These are phyloP conservation scores for Papilio elwesi DNA, from an alignment of 2,888 invertebrate species.

Conservation along the genomic window DNA sequence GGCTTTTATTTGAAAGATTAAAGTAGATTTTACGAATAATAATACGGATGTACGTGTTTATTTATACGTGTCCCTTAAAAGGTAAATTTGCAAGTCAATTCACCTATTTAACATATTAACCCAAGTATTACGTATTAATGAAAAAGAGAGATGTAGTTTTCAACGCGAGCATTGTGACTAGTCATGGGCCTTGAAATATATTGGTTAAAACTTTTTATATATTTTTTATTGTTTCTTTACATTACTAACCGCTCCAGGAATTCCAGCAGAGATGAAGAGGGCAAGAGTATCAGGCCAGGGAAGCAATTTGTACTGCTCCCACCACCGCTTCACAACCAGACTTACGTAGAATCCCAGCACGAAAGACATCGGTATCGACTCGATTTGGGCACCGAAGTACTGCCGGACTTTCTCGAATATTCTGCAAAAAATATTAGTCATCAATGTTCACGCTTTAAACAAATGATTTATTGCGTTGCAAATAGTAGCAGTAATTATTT, in stretches of 20 bases:
- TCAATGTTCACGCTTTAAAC: slow-evolving; percentile 24
- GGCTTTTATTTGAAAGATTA: neutral
- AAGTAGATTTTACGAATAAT: neutral
- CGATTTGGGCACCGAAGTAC: slow-evolving; percentile 94
- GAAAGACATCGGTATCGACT: slow-evolving; percentile 97
- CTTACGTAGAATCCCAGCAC: slow-evolving; percentile 97
- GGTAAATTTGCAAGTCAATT: neutral
- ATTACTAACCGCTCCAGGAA: slow-evolving; percentile 94
- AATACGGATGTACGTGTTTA: neutral
- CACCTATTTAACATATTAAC: neutral
- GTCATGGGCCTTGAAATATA: neutral
- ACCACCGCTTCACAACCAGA: slow-evolving; percentile 96
- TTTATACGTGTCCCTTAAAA: neutral
- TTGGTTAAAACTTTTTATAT: slow-evolving; percentile 32
- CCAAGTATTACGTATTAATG: neutral
- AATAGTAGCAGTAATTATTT: slow-evolving; percentile 26
- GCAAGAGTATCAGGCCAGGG: slow-evolving; percentile 98
- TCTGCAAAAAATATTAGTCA: slow-evolving; percentile 80
- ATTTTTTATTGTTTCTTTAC: slow-evolving; percentile 54
- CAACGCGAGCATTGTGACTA: neutral
- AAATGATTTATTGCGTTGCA: slow-evolving; percentile 36
- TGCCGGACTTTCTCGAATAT: slow-evolving; percentile 93
- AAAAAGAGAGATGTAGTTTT: neutral
- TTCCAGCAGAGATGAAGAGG: slow-evolving; percentile 95
- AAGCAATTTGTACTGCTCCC: slow-evolving; percentile 96